phyloP scores from a whole-genome alignment of 2,113 vertebrate genomes.

The Hydropotes inermis region DNA sequence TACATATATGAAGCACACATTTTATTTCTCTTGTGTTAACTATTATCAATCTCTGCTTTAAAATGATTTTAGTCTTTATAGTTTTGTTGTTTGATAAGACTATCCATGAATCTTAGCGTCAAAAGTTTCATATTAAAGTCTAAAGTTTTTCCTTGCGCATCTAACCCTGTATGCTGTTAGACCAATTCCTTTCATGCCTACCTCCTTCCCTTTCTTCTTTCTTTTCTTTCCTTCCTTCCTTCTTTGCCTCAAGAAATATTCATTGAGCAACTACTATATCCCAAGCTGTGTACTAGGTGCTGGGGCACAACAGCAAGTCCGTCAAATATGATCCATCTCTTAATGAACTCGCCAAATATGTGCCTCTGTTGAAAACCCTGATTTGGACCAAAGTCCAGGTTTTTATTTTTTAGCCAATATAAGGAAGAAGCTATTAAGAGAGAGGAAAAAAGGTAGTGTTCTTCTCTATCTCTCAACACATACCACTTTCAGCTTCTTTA shows the following conservation, averaged over 20 bases:
- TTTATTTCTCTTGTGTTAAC: background rate
- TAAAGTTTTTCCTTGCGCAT: background rate
- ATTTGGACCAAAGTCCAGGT: background rate
- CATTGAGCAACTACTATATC: background rate
- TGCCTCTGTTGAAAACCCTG: background rate
- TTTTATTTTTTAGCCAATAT: background rate
- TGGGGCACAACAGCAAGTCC: background rate
- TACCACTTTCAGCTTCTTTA: background rate
- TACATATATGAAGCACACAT: background rate
- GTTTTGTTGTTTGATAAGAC: background rate
- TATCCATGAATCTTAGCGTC: background rate
- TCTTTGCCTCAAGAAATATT: background rate
- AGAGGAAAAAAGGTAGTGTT: background rate
- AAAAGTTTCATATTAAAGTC: background rate
- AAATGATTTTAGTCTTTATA: background rate
- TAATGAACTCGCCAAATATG: background rate
- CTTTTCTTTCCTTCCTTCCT: background rate
- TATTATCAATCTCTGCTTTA: background rate
- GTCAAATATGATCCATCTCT: background rate
- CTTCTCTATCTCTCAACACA: background rate
- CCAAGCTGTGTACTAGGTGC: background rate
- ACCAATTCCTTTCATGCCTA: background rate
- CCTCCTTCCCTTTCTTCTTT: background rate
- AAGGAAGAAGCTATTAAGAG: background rate
- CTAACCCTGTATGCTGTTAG: background rate